Base-by-base conservation (phyloP, 2,888 invertebrate species). In the Sisyra nigra region DNA sequence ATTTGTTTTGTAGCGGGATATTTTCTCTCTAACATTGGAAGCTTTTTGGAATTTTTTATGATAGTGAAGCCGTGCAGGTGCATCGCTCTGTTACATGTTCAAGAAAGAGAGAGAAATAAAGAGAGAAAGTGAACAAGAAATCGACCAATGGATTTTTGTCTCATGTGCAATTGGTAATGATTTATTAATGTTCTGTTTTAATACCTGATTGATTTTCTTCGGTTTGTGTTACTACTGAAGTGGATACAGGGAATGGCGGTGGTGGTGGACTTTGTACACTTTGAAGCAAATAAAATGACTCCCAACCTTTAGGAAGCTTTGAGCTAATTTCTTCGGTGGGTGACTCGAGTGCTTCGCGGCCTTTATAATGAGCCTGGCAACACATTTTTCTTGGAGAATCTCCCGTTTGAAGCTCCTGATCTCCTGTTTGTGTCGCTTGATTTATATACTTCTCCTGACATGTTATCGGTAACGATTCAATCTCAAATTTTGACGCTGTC, bases 221-320 rank as follows among this genome's bases (percentile, higher is more conserved):
- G 24, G 24, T 24, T 24, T 24, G 24, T 3, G 24, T 24, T 5
- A 24, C 24, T 24, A 24, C 24, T 24, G 24, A 24, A 5, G 24
- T 24, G 24, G 24, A 24, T 24, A 24, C 24, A 7, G 24, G 24
- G 7, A 24, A 7, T 24, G 24, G 24, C 30, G 29, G 24, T 24
- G 24, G 24, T 14, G 40, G 14, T 8, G 40, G 30, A 29, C 17
- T 41, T 6, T 41, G 41, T 11, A 9, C 34, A 15, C 18, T 41
- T 11, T 19, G 15, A 10, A 41, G 19, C n/a, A 19, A 19, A 41
- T 35, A 41, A 41, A 41, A 41, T n/a, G 41, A 41, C 3, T 18
- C 19, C 41, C 41, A 41, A 15, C 41, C 41, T 41, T 41, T 33
- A 9, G 41, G 41, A 10, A 32, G 11, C 17, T 17, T 38, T 38